These are phyloP conservation scores for Cheirogaleus major DNA, from an alignment of 2,797 vertebrate genomes.

Conservation along the genomic window DNA sequence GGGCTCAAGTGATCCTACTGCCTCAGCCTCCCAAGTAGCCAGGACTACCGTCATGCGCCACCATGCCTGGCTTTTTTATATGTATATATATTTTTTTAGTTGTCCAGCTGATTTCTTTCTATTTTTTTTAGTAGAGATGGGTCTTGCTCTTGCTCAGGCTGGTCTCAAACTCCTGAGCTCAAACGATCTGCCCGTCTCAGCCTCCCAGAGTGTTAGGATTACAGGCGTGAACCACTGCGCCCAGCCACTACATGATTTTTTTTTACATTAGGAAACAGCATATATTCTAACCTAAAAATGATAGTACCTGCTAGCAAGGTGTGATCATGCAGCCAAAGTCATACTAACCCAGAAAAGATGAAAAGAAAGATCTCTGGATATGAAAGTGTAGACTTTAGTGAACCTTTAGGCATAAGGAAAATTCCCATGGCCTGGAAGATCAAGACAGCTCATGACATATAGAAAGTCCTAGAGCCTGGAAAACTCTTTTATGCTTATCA, in stretches of 20 bases:
- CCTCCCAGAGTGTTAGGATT: too few relatives aligned
- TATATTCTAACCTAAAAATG: not conserved
- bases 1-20: too few relatives aligned
- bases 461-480: not conserved
- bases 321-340: not conserved
- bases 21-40: too few relatives aligned
- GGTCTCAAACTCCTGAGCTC: too few relatives aligned
- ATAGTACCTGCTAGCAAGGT: not conserved
- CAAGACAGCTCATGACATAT: not conserved
- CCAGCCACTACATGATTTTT: not conserved
- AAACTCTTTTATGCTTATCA: not conserved
- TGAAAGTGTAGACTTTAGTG: not conserved
- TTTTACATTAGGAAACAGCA: not conserved
- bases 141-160: too few relatives aligned
- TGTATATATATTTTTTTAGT: too few relatives aligned
- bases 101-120: too few relatives aligned
- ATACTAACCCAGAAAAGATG: not conserved
- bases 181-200: too few relatives aligned
- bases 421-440: not conserved
- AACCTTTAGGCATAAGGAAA: not conserved
- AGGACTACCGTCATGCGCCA: too few relatives aligned
- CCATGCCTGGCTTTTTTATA: too few relatives aligned
- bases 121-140: too few relatives aligned
- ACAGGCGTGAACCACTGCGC: too few relatives aligned
- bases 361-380: not conserved